phyloP scores from a whole-genome alignment of 2,797 vertebrate genomes.

The Phataginus tricuspis region DNA sequence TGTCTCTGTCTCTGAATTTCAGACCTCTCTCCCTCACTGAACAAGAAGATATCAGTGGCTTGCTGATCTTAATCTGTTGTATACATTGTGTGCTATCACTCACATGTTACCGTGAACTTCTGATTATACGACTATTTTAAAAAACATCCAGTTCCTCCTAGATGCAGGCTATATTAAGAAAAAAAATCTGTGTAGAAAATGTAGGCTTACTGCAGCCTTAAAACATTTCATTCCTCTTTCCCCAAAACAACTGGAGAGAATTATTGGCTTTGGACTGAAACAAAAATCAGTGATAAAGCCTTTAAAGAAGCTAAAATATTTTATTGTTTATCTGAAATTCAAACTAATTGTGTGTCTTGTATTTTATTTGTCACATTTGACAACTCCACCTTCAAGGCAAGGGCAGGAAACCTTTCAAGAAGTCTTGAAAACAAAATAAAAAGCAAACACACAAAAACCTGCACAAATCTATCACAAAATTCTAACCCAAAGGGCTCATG shows the following conservation, averaged over 20 bases:
- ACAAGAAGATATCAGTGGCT: neutral
- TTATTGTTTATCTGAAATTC: neutral
- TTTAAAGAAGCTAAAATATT: neutral
- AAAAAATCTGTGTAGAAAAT: neutral
- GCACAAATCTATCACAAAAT: neutral
- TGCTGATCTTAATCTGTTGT: neutral
- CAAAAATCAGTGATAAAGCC: neutral
- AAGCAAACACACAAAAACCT: neutral
- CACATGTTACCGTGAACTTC: neutral
- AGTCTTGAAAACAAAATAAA: neutral
- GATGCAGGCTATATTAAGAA: neutral
- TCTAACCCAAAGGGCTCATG: neutral
- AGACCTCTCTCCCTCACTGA: neutral
- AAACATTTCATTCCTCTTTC: neutral
- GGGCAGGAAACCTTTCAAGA: neutral
- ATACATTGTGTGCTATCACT: neutral
- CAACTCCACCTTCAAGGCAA: neutral
- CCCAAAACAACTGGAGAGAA: neutral
- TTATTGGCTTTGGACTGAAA: constrained; percentile 30
- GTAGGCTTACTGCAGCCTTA: neutral
- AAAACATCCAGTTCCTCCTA: constrained; percentile 5
- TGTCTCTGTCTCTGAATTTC: neutral
- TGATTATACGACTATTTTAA: neutral
- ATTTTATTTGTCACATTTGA: constrained; percentile 1
- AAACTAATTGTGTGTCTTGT: neutral